Conservation (phyloP, 2,797 vertebrate genomes). For the Coracias cyanogaster region DNA sequence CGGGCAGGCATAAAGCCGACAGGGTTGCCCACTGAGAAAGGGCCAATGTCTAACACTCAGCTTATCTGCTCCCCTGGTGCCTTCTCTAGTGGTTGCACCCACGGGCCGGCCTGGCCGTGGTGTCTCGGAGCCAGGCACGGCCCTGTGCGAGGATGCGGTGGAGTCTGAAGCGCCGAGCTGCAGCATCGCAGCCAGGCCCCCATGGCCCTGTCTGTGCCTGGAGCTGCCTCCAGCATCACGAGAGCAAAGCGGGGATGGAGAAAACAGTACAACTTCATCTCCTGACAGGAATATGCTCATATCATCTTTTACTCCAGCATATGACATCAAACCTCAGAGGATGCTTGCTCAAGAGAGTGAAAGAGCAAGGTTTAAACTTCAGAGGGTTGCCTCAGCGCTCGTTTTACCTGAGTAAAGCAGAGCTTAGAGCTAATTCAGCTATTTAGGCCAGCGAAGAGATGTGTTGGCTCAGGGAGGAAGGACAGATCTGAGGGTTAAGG, state of each 20-base stretch:
- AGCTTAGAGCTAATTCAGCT: background rate
- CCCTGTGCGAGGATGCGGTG: fast-evolving
- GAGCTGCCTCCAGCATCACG: background rate
- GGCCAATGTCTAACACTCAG: fast-evolving
- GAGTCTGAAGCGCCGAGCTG: fast-evolving
- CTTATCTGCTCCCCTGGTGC: background rate
- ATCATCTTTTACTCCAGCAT: background rate
- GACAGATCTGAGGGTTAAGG: background rate
- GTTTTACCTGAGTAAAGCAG: fast-evolving
- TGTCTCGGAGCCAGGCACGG: fast-evolving
- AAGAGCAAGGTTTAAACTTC: background rate
- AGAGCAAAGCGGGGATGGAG: background rate
- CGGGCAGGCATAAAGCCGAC: background rate
- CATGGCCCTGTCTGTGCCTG: fast-evolving
- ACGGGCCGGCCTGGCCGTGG: fast-evolving
- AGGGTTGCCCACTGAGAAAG: fast-evolving
- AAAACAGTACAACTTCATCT: background rate
- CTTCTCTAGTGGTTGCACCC: background rate
- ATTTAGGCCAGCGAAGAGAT: background rate
- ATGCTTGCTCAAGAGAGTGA: background rate
- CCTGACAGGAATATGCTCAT: fast-evolving
- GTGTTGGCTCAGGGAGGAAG: background rate
- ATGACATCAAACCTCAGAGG: fast-evolving
- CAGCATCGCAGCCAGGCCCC: fast-evolving
- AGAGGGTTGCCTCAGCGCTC: background rate